phyloP scores from a whole-genome alignment of 2,888 invertebrate species.

The Drosophila subsilvestris region DNA sequence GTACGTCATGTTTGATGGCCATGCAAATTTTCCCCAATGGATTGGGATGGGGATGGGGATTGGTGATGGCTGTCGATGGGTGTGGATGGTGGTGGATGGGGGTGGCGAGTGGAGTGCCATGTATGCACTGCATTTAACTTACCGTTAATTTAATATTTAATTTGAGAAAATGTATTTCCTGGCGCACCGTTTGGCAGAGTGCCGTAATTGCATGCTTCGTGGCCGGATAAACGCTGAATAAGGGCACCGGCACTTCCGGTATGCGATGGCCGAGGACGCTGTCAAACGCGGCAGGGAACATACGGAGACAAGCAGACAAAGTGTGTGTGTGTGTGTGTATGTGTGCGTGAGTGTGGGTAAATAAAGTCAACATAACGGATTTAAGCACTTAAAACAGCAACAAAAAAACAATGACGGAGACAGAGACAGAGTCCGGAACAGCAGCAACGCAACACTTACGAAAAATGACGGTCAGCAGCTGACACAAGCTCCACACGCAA shows the following conservation, averaged over 20 bases:
- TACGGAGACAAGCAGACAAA: conserved; percentile 4
- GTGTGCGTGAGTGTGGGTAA: conserved; percentile 45
- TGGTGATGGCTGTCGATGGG: conserved; percentile 12
- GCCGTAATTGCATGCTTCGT: conserved; percentile 86
- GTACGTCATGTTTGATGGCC: conserved; percentile 24
- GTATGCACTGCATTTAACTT: conserved; percentile 78
- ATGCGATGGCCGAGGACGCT: conserved; percentile 85
- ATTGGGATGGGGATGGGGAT: conserved; percentile 21
- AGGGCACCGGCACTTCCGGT: conserved; percentile 85
- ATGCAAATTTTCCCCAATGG: conserved; percentile 16
- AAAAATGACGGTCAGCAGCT: conserved; percentile 54
- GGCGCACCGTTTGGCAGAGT: conserved; percentile 86
- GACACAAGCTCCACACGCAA: conserved; percentile 14
- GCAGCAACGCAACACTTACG: conserved; percentile 38
- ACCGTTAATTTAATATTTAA: conserved; percentile 84
- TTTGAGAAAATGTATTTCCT: conserved; percentile 85
- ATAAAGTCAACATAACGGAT: conserved; percentile 71
- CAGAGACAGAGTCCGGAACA: conserved; percentile 20
- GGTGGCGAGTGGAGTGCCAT: conserved; percentile 30
- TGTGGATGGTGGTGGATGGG: background rate
- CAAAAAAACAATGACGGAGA: conserved; percentile 41
- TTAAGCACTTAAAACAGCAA: conserved; percentile 65
- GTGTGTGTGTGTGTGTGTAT: conserved; percentile 30
- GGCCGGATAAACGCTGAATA: conserved; percentile 86
- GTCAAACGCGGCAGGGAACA: conserved; percentile 23